Base-by-base conservation (phyloP, 2,113 vertebrate species). In the Perca fluviatilis region DNA sequence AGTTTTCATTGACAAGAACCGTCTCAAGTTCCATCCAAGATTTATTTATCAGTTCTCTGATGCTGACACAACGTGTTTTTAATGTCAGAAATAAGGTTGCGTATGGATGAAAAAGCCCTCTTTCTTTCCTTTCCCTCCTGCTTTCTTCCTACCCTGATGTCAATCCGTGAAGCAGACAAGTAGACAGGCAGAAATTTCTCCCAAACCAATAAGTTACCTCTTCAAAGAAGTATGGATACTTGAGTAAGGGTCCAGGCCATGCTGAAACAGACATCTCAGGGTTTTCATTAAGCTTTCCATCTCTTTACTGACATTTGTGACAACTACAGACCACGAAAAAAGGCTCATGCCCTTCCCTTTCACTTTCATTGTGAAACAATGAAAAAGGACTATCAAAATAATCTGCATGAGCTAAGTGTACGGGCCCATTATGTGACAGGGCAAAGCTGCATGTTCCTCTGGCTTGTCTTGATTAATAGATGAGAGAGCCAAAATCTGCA, bases 21-120 rank as follows among this genome's bases (percentile, higher is more conserved):
- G 82, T 94, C 93, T 95, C 92, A 85, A 88, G 91, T 95, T 94
- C 87, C 92, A 82, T 83, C 77, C 85, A 79, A 94, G 91, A 95
- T 94, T 94, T 93, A 95, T 95, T 93, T 92, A 94, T 93, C 87
- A 63, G 79, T 81, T 94, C 84, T 91, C 91, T 87, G 88, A 92
- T 87, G 90, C 85, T 89, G 95, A 94, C 92, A 92, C 76, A 58
- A 92, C 79, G 77, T 90, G 90, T 92, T 93, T 93, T 92, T 92
- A 91, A 92, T 91, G 90, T 95, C 90, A 93, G 89, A 91, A 94
- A 93, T 91, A 89, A 83, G 91, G 83, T 86, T 92, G 80, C 47
- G 33, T 90, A 82, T 64, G 84, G 89, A 93, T 87, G 76, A 90
- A 91, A 94, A 90, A 77, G 53, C 36, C 27, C 70, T 56, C 13